A percentile compares a stretch with the other conserved stretches of the same genome.
Conservation (phyloP, 30 jellyfish, hydroid and myxozoan genomes). For the Mastigias papua region DNA sequence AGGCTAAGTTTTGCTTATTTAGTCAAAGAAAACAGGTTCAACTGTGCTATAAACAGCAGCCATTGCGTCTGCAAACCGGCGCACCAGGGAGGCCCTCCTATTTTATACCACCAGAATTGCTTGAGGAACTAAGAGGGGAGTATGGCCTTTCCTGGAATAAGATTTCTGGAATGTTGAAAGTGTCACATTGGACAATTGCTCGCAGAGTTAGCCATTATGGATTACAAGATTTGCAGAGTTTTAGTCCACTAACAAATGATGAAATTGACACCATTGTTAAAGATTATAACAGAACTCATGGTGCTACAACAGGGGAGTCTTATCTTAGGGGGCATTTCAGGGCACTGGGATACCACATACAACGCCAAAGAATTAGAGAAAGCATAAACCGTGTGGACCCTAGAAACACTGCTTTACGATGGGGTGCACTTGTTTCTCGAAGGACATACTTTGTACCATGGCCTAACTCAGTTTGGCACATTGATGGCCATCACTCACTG, state of each 20-base stretch:
- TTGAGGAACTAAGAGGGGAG: slow-evolving; percentile 23
- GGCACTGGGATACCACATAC: not conserved
- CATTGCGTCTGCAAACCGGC: no score
- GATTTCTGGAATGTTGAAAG: slow-evolving; percentile 12
- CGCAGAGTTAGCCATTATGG: slow-evolving; percentile 19
- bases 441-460: slow-evolving; percentile 3
- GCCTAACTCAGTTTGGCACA: slow-evolving; percentile 19
- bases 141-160: slow-evolving; percentile 23
- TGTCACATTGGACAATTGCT: slow-evolving; percentile 20
- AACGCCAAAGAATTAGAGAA: not conserved
- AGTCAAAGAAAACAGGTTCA: no score
- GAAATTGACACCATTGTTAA: not conserved
- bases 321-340: not conserved
- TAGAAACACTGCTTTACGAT: not conserved
- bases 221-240: slow-evolving; percentile 7
- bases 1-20: no score
- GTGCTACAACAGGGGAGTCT: not conserved
- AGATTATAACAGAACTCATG: slow-evolving; percentile 11
- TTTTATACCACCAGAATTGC: not conserved
- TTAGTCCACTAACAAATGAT: slow-evolving; percentile 4
- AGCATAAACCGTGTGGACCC: not conserved
- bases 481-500: no score
- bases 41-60: no score
- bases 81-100: slow-evolving; percentile 26
- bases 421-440: slow-evolving; percentile 1